Percentiles rank a stretch among this genome's conserved stretches.
These are phyloP conservation scores for Lypha dubia DNA, from an alignment of 2,888 invertebrate species.

Conservation along the genomic window DNA sequence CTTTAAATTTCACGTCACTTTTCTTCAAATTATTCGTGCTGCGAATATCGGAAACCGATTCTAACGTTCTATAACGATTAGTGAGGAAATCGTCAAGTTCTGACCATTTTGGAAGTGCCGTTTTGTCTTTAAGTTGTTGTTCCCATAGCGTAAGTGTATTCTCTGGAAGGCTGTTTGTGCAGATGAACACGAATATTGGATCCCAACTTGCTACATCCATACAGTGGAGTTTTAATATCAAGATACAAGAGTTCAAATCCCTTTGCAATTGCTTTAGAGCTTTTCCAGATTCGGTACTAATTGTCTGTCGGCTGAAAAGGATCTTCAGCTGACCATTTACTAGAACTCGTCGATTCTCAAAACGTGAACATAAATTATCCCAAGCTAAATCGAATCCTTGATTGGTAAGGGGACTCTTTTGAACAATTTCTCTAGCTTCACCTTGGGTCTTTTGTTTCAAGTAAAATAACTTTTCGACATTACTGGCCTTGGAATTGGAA, in stretches of 20 bases:
- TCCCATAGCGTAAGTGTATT: slow-evolving; percentile 41
- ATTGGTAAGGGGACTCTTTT: slow-evolving; percentile 19
- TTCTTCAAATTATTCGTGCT: background rate
- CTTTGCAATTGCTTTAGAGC: slow-evolving; percentile 30
- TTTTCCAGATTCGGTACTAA: slow-evolving; percentile 15
- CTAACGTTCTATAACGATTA: slow-evolving; percentile 27
- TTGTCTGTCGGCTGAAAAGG: slow-evolving; percentile 17
- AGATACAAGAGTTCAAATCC: slow-evolving; percentile 42
- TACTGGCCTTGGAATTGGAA: background rate
- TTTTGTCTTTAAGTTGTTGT: slow-evolving; percentile 23
- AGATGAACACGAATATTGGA: slow-evolving; percentile 41
- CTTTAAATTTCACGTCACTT: background rate
- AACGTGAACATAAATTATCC: slow-evolving; percentile 4
- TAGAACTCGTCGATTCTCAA: slow-evolving; percentile 38
- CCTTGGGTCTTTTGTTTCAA: slow-evolving; percentile 5
- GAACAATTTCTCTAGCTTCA: slow-evolving; percentile 33
- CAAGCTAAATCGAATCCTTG: slow-evolving; percentile 30
- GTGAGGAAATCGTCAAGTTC: slow-evolving; percentile 29
- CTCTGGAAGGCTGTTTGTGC: slow-evolving; percentile 11
- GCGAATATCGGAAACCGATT: slow-evolving; percentile 36
- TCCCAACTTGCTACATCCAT: slow-evolving; percentile 31
- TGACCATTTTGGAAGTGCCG: slow-evolving; percentile 21
- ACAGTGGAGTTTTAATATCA: background rate
- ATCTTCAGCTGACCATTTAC: slow-evolving; percentile 40
- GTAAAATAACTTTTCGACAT: background rate